Conservation (phyloP, 2,888 invertebrate species). For the Halictus ligatus region DNA sequence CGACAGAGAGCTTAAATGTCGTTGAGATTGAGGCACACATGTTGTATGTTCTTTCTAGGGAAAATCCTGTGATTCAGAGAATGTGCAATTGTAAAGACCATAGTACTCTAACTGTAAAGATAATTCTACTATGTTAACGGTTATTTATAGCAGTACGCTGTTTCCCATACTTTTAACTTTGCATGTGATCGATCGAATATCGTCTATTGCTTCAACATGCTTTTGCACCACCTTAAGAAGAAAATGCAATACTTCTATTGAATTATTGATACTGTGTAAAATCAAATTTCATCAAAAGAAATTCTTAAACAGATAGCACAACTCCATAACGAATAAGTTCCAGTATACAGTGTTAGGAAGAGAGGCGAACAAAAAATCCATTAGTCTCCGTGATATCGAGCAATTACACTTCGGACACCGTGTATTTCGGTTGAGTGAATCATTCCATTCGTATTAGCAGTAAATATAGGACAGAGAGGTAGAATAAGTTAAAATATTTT, state of each 20-base stretch:
- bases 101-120: conserved; percentile 51
- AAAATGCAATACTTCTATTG: conserved; percentile 57
- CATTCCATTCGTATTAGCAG: conserved; percentile 54
- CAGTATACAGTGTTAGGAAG: conserved; percentile 32
- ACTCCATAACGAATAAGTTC: conserved; percentile 53
- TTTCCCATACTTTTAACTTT: conserved; percentile 51
- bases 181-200: conserved; percentile 50
- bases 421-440: conserved; percentile 41
- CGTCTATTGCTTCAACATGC: conserved; percentile 59
- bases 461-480: conserved; percentile 62
- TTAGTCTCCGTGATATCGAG: conserved; percentile 46
- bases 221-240: conserved; percentile 68
- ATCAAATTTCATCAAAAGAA: conserved; percentile 68
- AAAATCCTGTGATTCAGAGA: conserved; percentile 66
- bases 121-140: conserved; percentile 47
- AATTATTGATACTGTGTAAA: conserved; percentile 52
- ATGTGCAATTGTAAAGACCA: conserved; percentile 43
- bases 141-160: conserved; percentile 51
- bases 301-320: conserved; percentile 57
- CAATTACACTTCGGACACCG: conserved; percentile 31
- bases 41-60: conserved; percentile 56
- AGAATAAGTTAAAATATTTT: conserved; percentile 69
- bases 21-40: conserved; percentile 27
- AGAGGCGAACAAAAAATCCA: conserved; percentile 24
- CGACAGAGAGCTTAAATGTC: conserved; percentile 37